A percentile compares a stretch with the other conserved stretches of the same genome.
Evolutionary conservation across 2,888 invertebrate genomes (phyloP).

Genomic region (Tetragnatha montana): DNA sequence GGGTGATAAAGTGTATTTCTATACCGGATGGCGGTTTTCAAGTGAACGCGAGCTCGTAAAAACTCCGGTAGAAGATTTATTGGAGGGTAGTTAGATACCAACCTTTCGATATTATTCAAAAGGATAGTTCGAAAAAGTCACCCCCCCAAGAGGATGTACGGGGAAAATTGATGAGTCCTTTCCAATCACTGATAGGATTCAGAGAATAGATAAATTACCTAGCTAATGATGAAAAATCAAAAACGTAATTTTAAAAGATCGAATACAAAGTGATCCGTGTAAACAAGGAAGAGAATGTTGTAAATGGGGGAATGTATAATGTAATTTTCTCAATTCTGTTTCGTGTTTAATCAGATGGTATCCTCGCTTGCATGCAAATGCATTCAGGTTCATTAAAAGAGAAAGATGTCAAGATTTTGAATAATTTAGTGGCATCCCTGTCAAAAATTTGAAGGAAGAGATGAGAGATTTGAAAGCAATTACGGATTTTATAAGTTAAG

Average conservation of each 20-base stretch:
- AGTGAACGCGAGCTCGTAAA: background rate
- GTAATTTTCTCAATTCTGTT: background rate
- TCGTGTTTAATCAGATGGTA: background rate
- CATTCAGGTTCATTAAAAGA: background rate
- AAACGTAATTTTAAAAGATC: background rate
- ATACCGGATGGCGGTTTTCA: too few species aligned
- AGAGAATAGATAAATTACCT: background rate
- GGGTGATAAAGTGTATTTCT: too few species aligned
- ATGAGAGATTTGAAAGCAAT: background rate
- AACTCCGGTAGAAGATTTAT: constrained; percentile 23
- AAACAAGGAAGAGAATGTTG: background rate
- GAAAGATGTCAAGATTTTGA: background rate
- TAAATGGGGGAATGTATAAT: background rate
- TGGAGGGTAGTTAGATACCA: background rate
- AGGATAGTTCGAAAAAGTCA: background rate
- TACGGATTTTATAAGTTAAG: background rate
- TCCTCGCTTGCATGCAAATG: background rate
- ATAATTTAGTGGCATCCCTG: background rate
- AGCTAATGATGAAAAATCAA: background rate
- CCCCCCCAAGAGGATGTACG: constrained; percentile 8
- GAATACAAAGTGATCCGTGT: background rate
- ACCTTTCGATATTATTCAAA: background rate
- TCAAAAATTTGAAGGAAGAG: background rate
- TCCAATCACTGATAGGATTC: constrained; percentile 16
- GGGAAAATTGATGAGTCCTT: background rate